These are phyloP conservation scores for Thumatha senex DNA, from an alignment of 2,888 invertebrate genomes.

Conservation along the genomic window DNA sequence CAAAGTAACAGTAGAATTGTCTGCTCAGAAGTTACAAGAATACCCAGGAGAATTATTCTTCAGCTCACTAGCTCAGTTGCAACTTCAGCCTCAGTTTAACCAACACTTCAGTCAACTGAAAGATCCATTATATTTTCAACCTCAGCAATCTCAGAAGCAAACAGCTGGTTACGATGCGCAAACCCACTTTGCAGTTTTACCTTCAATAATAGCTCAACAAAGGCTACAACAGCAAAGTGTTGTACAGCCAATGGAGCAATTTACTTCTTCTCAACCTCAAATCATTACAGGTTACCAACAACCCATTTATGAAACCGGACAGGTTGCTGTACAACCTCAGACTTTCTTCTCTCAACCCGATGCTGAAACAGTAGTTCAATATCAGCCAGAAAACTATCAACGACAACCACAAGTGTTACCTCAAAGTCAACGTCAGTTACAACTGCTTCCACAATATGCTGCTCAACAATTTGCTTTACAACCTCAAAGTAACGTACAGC, in stretches of 20 bases:
- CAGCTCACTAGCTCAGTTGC: conserved; percentile 64
- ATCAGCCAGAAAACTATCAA: conserved; percentile 40
- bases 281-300: conserved; percentile 37
- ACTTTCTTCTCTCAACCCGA: conserved; percentile 21
- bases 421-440: conserved; percentile 15
- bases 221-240: conserved; percentile 49
- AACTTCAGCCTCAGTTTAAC: conserved; percentile 61
- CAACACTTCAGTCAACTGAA: conserved; percentile 51
- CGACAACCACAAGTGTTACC: conserved; percentile 14
- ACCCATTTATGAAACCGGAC: conserved; percentile 29
- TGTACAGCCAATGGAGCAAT: conserved; percentile 29
- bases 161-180: conserved; percentile 60
- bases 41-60: conserved; percentile 70
- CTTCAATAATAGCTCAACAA: conserved; percentile 67
- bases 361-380: conserved; percentile 34
- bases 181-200: conserved; percentile 67
- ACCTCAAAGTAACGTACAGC: conserved; percentile 23
- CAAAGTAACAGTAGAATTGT: conserved; percentile 66
- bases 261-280: conserved; percentile 23
- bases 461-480: conserved; percentile 18
- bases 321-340: too few species aligned
- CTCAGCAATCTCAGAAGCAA: conserved; percentile 53
- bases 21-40: conserved; percentile 70
- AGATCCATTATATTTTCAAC: conserved; percentile 54
- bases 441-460: conserved; percentile 6